These are phyloP conservation scores for Stenchaetothrips biformis DNA, from an alignment of 2,888 invertebrate species.

Conservation along the genomic window DNA sequence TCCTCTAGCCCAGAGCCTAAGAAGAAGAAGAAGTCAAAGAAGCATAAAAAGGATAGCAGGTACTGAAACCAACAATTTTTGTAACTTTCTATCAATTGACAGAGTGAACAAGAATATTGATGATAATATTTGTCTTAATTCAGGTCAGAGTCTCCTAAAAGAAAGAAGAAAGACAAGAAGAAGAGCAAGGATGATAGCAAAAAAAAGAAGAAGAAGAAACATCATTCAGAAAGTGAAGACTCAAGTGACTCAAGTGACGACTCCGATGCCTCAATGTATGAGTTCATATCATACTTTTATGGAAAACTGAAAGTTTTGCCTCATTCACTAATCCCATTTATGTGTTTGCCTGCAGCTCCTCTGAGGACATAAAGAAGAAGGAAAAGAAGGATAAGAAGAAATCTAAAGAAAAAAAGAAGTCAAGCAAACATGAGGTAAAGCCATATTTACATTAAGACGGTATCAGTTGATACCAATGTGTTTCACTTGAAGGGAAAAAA, in stretches of 20 bases:
- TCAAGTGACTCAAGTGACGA: slow-evolving; percentile 42
- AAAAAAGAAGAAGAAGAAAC: slow-evolving; percentile 44
- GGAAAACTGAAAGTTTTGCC: slow-evolving; percentile 27
- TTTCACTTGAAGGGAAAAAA: background rate
- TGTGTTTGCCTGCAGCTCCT: slow-evolving; percentile 53
- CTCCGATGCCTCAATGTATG: slow-evolving; percentile 45
- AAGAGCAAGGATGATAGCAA: slow-evolving; percentile 45
- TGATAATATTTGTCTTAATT: background rate
- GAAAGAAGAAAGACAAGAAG: slow-evolving; percentile 45
- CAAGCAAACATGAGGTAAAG: slow-evolving; percentile 41
- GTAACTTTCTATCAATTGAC: background rate
- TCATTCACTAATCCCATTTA: background rate
- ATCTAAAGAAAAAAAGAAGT: slow-evolving; percentile 61
- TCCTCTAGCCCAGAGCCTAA: slow-evolving; percentile 34
- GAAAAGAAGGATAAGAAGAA: slow-evolving; percentile 69
- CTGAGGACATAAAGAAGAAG: slow-evolving; percentile 66
- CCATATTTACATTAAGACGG: background rate
- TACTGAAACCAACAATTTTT: background rate
- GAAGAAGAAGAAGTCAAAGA: slow-evolving; percentile 37
- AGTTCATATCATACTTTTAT: slow-evolving; percentile 21
- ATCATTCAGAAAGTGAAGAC: slow-evolving; percentile 42
- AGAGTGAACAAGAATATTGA: background rate
- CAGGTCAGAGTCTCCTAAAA: slow-evolving; percentile 47
- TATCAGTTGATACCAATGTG: background rate
- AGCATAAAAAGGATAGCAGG: slow-evolving; percentile 33